These are phyloP conservation scores for Rhadinocentrus ornatus DNA, from an alignment of 2,797 vertebrate species.

Conservation along the genomic window DNA sequence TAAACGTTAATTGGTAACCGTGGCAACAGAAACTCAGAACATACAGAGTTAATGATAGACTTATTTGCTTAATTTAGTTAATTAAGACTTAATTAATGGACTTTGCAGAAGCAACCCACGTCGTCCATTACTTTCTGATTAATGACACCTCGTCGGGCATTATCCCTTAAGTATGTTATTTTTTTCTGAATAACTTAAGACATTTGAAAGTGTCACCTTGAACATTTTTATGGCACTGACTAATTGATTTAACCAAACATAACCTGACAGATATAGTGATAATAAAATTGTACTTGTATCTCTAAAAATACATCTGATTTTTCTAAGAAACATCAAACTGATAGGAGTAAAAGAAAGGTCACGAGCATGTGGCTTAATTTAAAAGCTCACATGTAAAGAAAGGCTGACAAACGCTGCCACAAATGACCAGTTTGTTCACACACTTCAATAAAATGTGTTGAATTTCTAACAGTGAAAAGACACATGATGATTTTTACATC, in stretches of 20 bases:
- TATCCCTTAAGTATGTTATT: no score
- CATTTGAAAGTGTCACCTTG: slow-evolving; percentile 5
- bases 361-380: background rate
- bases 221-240: background rate
- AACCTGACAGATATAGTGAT: background rate
- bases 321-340: background rate
- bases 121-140: no score
- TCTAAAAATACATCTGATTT: background rate
- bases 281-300: background rate
- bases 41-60: no score
- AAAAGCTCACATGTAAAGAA: background rate
- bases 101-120: no score
- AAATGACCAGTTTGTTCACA: slow-evolving; percentile 5
- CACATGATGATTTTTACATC: slow-evolving; percentile 4
- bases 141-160: no score
- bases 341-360: background rate
- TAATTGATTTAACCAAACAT: background rate
- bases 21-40: no score
- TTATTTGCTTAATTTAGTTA: no score
- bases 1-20: no score
- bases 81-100: no score
- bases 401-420: background rate
- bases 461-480: slow-evolving; percentile 39
- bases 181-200: background rate
- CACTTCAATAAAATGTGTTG: slow-evolving; percentile 16